Conservation (phyloP, 2,797 vertebrate species). For the Rhinophrynus dorsalis region DNA sequence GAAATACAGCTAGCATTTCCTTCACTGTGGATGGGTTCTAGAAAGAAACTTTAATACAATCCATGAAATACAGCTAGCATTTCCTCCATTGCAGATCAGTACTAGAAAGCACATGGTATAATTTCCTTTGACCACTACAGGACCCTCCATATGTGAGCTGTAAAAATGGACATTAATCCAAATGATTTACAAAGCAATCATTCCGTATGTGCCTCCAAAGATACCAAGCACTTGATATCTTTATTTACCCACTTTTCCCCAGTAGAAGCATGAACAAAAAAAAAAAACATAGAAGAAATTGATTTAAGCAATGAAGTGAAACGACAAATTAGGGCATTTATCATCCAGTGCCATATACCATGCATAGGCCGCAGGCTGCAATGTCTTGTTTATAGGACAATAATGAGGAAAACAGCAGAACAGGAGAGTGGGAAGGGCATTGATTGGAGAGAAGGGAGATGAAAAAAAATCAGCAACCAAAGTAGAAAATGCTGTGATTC, state of each 20-base stretch:
- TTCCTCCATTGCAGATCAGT: too few relatives aligned
- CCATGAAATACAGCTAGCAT: too few relatives aligned
- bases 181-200: background rate
- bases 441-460: background rate
- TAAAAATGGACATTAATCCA: background rate
- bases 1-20: too few relatives aligned
- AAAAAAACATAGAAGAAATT: background rate
- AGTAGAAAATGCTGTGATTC: background rate
- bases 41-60: too few relatives aligned
- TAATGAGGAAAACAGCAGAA: background rate
- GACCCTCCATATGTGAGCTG: background rate
- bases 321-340: background rate
- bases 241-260: background rate
- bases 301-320: background rate
- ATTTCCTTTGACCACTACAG: too few relatives aligned
- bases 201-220: background rate
- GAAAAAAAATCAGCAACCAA: background rate
- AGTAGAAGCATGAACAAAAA: background rate
- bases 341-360: conserved; percentile 29
- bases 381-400: background rate
- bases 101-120: too few relatives aligned
- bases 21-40: too few relatives aligned
- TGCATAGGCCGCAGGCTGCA: background rate
- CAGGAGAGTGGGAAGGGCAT: too few relatives aligned
- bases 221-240: background rate